Conservation (phyloP, 2,797 vertebrate species). For the Tadarida brasiliensis region DNA sequence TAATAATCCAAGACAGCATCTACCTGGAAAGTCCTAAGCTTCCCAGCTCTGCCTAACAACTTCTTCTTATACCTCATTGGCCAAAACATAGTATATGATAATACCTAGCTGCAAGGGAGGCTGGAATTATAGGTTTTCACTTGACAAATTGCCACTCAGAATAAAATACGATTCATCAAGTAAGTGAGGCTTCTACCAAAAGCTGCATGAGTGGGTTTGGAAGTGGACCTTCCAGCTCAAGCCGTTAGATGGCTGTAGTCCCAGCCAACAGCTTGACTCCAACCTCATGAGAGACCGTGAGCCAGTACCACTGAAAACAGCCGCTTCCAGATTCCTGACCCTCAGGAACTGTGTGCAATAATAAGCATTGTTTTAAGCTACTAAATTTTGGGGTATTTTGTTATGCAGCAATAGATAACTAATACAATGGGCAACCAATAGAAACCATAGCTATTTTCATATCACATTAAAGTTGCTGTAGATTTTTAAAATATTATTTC, state of each 20-base stretch:
- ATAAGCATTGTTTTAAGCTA: neutral
- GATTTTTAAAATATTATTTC: neutral
- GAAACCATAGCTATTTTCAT: conserved; percentile 6
- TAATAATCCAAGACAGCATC: neutral
- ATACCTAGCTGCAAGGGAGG: neutral
- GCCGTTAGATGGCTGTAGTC: neutral
- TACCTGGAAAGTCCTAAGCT: neutral
- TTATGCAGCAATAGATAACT: neutral
- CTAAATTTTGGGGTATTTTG: neutral
- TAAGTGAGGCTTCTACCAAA: neutral
- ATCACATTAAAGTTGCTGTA: neutral
- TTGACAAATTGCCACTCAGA: neutral
- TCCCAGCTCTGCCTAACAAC: neutral
- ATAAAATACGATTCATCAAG: neutral
- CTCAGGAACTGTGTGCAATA: neutral
- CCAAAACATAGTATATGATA: neutral
- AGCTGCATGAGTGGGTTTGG: neutral
- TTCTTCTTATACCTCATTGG: neutral
- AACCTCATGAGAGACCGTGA: neutral
- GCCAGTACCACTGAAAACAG: neutral
- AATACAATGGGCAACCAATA: neutral
- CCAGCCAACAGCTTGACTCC: neutral
- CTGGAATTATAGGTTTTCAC: neutral
- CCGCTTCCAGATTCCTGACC: neutral
- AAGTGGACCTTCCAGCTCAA: neutral